Evolutionary conservation across 2,888 invertebrate genomes (phyloP).

Genomic region (Fragum sueziense): DNA sequence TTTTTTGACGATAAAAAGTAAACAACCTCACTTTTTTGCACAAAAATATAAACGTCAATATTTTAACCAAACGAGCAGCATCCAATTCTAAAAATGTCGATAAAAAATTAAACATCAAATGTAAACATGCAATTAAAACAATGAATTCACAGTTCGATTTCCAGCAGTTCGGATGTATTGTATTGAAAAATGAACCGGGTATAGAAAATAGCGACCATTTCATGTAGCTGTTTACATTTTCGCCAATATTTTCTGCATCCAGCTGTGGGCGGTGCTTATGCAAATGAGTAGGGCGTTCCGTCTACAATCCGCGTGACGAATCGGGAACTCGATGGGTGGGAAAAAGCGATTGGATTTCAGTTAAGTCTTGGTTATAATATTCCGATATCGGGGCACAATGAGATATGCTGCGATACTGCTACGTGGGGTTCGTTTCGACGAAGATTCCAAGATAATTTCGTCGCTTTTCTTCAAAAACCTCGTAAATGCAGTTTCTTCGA

Average conservation of each 20-base stretch:
- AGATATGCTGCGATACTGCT: neutral
- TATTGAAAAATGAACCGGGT: slow-evolving; percentile 17
- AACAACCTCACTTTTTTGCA: neutral
- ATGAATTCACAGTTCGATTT: slow-evolving; percentile 23
- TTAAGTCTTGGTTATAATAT: neutral
- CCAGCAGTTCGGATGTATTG: slow-evolving; percentile 22
- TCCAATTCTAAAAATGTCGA: neutral
- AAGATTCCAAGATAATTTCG: no score
- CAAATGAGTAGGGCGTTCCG: slow-evolving; percentile 32
- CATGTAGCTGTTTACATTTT: slow-evolving; percentile 21
- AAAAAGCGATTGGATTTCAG: neutral
- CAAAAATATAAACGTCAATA: no score
- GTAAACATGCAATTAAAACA: slow-evolving; percentile 3
- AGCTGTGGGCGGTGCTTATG: slow-evolving; percentile 35
- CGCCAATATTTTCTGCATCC: neutral
- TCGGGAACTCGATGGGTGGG: neutral
- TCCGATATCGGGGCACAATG: neutral
- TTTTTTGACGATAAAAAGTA: neutral
- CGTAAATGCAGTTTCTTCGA: no score
- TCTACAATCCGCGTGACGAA: neutral
- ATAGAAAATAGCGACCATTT: slow-evolving; percentile 36
- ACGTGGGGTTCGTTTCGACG: neutral
- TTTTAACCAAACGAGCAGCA: no score
- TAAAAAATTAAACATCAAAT: neutral
- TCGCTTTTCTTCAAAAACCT: no score